Conservation (phyloP, 2,888 invertebrate species). For the Tetragnatha montana region DNA sequence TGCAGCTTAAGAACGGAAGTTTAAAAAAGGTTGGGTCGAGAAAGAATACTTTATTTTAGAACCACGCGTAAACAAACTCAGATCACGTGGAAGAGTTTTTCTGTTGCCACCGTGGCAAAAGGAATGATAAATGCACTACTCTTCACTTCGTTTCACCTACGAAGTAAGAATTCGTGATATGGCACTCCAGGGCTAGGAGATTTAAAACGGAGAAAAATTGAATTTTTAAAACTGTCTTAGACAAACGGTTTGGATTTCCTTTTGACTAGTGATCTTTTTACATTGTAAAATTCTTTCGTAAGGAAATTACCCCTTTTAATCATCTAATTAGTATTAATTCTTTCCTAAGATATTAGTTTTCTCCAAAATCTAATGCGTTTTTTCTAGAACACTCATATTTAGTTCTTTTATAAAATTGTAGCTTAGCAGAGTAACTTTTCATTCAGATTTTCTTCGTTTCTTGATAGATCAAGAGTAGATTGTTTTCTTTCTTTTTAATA, state of each 20-base stretch:
- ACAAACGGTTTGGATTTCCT: constrained; percentile 19
- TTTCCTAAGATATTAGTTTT: too few species aligned
- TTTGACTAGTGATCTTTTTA: background rate
- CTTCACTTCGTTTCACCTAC: constrained; percentile 29
- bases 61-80: constrained; percentile 3
- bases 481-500: background rate
- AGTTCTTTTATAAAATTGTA: too few species aligned
- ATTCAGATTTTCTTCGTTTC: background rate
- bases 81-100: constrained; percentile 50
- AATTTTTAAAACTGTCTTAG: background rate
- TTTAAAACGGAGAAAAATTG: background rate
- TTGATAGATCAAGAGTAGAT: background rate
- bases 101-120: constrained; percentile 23
- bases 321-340: too few species aligned
- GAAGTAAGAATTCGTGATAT: constrained; percentile 29
- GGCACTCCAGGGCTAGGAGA: background rate
- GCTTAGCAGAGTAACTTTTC: background rate
- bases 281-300: background rate
- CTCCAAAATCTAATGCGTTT: too few species aligned
- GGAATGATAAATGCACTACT: constrained; percentile 36
- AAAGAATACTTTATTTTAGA: background rate
- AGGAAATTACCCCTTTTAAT: background rate
- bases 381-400: too few species aligned
- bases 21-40: background rate
- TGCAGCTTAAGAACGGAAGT: background rate